These are phyloP conservation scores for Cromileptes altivelis DNA, from an alignment of 2,113 vertebrate genomes.

Conservation along the genomic window DNA sequence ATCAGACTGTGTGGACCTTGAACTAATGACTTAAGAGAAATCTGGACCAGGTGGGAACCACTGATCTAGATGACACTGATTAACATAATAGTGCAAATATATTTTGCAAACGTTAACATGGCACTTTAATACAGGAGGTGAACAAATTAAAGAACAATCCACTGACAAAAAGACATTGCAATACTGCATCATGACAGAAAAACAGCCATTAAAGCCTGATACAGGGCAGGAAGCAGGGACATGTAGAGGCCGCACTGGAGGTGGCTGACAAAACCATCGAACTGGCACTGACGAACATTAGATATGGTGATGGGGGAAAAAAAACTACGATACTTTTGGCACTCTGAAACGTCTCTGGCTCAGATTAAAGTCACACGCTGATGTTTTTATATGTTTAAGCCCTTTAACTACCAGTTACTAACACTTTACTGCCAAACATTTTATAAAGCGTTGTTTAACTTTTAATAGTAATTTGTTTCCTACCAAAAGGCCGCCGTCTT, in stretches of 20 bases:
- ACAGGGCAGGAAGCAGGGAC: too few species aligned
- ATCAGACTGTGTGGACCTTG: too few species aligned
- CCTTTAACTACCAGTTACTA: not conserved
- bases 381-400: not conserved
- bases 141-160: not conserved
- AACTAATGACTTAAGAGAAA: too few species aligned
- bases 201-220: not conserved
- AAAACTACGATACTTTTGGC: not conserved
- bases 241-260: not conserved
- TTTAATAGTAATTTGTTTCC: not conserved
- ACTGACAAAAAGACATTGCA: not conserved
- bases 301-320: not conserved
- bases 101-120: not conserved
- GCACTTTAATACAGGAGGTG: not conserved
- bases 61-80: not conserved
- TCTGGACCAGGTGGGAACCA: too few species aligned
- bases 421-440: not conserved
- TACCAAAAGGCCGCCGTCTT: not conserved
- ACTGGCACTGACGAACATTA: not conserved
- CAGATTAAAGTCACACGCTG: not conserved
- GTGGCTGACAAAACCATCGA: not conserved
- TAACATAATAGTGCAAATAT: constrained; percentile 13
- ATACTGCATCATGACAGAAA: not conserved
- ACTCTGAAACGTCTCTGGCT: not conserved
- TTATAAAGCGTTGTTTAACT: not conserved